Percentiles rank a stretch among this genome's conserved stretches.
Evolutionary conservation across 2,888 invertebrate species (phyloP).

Genomic region (Boloria euphrosyne): DNA sequence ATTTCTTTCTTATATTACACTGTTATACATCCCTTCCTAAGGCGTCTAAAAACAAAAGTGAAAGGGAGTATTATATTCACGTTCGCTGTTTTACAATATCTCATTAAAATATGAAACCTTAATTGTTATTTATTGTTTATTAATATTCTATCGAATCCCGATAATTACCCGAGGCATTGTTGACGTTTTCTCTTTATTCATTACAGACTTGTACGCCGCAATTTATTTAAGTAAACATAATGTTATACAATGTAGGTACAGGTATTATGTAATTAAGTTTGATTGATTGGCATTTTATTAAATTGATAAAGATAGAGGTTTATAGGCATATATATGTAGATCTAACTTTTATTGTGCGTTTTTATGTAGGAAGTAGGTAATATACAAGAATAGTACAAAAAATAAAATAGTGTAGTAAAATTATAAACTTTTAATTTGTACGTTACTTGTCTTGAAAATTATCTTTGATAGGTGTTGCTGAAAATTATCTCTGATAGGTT

Average conservation of each 20-base stretch:
- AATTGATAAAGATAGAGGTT: not conserved
- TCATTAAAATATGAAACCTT: constrained; percentile 14
- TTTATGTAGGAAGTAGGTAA: not conserved
- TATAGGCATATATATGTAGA: too few relatives aligned
- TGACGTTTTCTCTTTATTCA: constrained; percentile 23
- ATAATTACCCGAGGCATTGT: constrained; percentile 24
- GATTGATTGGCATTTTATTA: too few relatives aligned
- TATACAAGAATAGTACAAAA: too few relatives aligned
- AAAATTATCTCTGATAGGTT: too few relatives aligned
- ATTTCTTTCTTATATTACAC: not conserved
- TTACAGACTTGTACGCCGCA: constrained; percentile 1
- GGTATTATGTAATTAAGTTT: not conserved
- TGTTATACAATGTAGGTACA: not conserved
- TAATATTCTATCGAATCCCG: constrained; percentile 29
- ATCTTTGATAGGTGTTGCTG: too few relatives aligned
- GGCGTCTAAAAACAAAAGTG: not conserved
- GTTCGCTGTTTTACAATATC: constrained; percentile 3
- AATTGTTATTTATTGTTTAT: constrained; percentile 26
- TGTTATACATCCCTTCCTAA: too few relatives aligned
- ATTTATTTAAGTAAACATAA: constrained; percentile 9
- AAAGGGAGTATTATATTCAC: not conserved
- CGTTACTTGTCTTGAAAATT: too few relatives aligned
- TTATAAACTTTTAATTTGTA: too few relatives aligned
- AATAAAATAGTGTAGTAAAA: not conserved
- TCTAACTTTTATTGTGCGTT: too few relatives aligned